Evolutionary conservation across 2,797 vertebrate species (phyloP).

Genomic region (Lateolabrax maculatus): DNA sequence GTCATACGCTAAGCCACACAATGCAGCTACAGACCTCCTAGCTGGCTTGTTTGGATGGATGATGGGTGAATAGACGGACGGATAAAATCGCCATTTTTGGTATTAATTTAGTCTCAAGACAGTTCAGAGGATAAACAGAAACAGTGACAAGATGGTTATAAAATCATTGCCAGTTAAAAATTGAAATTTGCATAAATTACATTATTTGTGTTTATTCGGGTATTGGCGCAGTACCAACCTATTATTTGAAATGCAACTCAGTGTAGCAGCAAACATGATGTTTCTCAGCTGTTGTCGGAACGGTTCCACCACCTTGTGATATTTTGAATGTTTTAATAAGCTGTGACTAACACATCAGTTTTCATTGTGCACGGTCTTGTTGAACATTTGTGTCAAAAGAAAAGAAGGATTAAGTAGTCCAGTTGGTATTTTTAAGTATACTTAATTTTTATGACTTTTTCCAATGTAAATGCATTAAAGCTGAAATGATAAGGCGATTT

Average conservation of each 20-base stretch:
- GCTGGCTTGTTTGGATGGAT: neutral
- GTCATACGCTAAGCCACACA: neutral
- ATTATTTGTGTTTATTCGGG: neutral
- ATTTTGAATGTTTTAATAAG: neutral
- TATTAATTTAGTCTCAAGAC: neutral
- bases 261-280: neutral
- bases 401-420: neutral
- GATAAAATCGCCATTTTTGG: slow-evolving; percentile 4
- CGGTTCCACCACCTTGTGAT: neutral
- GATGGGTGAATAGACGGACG: neutral
- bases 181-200: neutral
- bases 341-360: neutral
- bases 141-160: too few relatives aligned
- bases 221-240: neutral
- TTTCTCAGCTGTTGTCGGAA: neutral
- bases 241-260: neutral
- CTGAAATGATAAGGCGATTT: neutral
- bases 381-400: neutral
- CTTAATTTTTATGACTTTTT: neutral
- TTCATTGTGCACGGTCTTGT: neutral
- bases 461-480: neutral
- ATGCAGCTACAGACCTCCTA: slow-evolving; percentile 11
- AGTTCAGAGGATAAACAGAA: neutral
- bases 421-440: neutral
- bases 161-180: neutral